phyloP scores from a whole-genome alignment of 2,888 invertebrate genomes.

The Lasioglossum pauxillum region DNA sequence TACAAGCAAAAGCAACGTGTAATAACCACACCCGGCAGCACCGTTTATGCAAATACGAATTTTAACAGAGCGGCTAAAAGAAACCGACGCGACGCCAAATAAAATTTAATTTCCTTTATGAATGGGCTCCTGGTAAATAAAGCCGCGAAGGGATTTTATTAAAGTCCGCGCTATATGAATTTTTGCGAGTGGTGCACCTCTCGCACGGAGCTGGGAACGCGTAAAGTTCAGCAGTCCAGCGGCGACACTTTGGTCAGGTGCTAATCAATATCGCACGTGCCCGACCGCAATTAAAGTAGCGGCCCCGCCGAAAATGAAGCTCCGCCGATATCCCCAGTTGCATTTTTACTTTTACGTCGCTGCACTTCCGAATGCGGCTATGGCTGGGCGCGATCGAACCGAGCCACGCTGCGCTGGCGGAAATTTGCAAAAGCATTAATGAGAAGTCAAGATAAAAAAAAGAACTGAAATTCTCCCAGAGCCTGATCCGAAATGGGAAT shows the following conservation, averaged over 20 bases:
- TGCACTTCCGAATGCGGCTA: neutral
- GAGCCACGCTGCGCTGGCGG: neutral
- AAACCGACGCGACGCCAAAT: neutral
- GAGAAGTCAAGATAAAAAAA: neutral
- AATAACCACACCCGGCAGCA: neutral
- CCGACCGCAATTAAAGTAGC: neutral
- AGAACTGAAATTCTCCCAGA: neutral
- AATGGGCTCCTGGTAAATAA: neutral
- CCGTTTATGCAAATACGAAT: neutral
- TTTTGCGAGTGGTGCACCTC: neutral
- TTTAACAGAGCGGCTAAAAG: neutral
- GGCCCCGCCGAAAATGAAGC: neutral
- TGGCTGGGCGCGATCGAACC: neutral
- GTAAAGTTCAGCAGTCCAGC: neutral
- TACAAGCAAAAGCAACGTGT: neutral
- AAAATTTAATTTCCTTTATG: neutral
- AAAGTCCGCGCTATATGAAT: neutral
- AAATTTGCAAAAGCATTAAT: neutral
- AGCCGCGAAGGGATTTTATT: neutral
- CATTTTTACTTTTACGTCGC: neutral
- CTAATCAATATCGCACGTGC: constrained; percentile 4
- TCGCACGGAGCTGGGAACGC: neutral
- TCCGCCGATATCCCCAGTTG: neutral
- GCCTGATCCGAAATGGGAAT: neutral
- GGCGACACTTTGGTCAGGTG: constrained; percentile 1